phyloP scores from a whole-genome alignment of 2,888 invertebrate genomes.

The Agriopis marginaria region DNA sequence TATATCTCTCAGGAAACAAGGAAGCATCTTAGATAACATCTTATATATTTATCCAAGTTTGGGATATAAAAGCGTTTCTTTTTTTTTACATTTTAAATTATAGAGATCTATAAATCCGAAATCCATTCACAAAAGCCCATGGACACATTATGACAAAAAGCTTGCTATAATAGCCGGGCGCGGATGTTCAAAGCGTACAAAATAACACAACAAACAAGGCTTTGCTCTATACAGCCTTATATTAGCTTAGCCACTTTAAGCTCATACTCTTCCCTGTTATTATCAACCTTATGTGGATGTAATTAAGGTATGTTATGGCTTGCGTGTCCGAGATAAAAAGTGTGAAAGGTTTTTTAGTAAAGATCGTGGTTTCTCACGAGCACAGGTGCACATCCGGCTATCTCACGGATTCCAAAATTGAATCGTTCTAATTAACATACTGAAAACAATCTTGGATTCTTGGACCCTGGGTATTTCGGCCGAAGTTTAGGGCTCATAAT shows the following conservation, averaged over 20 bases:
- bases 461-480: too few relatives aligned
- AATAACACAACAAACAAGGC: slow-evolving; percentile 79
- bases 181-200: slow-evolving; percentile 82
- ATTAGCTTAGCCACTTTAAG: slow-evolving; percentile 49
- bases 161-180: slow-evolving; percentile 74
- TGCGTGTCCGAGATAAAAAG: slow-evolving; percentile 43
- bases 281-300: slow-evolving; percentile 26
- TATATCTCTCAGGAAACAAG: too few relatives aligned
- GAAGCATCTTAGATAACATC: too few relatives aligned
- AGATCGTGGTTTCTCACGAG: slow-evolving; percentile 77
- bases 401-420: slow-evolving; percentile 74
- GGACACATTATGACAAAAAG: slow-evolving; percentile 70
- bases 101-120: neutral
- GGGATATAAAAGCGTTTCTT: neutral
- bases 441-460: slow-evolving; percentile 46
- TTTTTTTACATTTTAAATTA: neutral
- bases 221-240: slow-evolving; percentile 68
- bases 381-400: slow-evolving; percentile 85
- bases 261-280: slow-evolving; percentile 29
- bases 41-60: too few relatives aligned
- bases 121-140: slow-evolving; percentile 37
- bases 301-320: slow-evolving; percentile 44
- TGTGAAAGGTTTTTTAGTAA: slow-evolving; percentile 49
- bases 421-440: slow-evolving; percentile 68
- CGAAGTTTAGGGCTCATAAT: too few relatives aligned